Conservation (phyloP, 2,113 vertebrate genomes). For the Rhinolophus sinicus region DNA sequence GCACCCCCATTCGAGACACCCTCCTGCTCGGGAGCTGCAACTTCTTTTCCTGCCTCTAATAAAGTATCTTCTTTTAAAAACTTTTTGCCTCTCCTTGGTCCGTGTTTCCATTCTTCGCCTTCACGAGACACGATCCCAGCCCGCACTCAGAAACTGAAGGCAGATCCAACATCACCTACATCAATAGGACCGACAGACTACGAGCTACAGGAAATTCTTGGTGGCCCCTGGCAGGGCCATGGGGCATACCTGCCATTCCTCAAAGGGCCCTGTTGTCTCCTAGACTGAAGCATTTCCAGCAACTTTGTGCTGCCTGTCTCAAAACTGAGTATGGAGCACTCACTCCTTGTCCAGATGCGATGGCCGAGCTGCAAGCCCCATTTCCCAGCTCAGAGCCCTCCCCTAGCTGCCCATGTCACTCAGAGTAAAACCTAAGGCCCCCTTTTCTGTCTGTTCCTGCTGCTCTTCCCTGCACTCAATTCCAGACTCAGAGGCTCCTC, state of each 20-base stretch:
- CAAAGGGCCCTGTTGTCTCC: background rate
- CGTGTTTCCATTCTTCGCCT: too few relatives aligned
- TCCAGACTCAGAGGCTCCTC: background rate
- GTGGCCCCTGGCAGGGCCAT: background rate
- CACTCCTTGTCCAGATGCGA: background rate
- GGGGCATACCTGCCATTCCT: background rate
- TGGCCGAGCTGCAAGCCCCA: background rate
- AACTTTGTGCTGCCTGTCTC: background rate
- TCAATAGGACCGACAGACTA: background rate
- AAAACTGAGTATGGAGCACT: background rate
- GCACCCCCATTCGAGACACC: too few relatives aligned
- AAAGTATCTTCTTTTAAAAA: too few relatives aligned
- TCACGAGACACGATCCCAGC: too few relatives aligned
- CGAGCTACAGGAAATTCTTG: background rate
- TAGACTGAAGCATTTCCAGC: background rate
- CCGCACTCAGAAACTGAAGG: too few relatives aligned
- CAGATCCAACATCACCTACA: too few relatives aligned
- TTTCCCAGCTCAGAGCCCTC: background rate
- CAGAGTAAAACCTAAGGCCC: background rate
- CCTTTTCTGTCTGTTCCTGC: background rate
- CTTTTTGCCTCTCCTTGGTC: too few relatives aligned
- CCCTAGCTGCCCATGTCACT: accelerated
- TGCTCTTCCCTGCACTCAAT: background rate
- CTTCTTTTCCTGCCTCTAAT: too few relatives aligned
- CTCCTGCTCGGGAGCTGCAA: too few relatives aligned